A percentile compares a stretch with the other conserved stretches of the same genome.
Evolutionary conservation across 1,140 invertebrate genomes (phyloP).

Genomic region (Formica selysi): DNA sequence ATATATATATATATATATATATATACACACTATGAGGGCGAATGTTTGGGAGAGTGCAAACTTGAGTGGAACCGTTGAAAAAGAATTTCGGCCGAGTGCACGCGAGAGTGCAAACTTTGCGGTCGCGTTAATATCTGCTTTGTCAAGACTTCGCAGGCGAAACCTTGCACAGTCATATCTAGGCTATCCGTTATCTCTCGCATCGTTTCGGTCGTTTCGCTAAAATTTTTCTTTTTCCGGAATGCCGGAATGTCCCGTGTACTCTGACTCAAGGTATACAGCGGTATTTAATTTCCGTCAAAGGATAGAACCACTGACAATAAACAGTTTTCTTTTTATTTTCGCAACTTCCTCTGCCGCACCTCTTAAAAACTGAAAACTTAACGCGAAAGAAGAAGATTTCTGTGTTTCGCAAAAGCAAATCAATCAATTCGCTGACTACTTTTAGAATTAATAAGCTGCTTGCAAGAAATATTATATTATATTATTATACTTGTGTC

Average conservation of each 20-base stretch:
- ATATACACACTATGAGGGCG: not conserved
- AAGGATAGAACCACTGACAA: slow-evolving; percentile 28
- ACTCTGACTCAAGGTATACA: slow-evolving; percentile 49
- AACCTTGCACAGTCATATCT: slow-evolving; percentile 35
- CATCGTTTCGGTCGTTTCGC: slow-evolving; percentile 39
- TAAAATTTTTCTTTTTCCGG: slow-evolving; percentile 28
- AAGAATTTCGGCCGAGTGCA: slow-evolving; percentile 55
- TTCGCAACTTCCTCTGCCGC: slow-evolving; percentile 23
- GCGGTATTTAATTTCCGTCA: slow-evolving; percentile 47
- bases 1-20: not conserved
- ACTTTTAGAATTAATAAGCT: not conserved
- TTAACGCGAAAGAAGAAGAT: not conserved
- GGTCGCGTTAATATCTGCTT: slow-evolving; percentile 39
- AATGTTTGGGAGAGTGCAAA: slow-evolving; percentile 28
- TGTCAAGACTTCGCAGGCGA: slow-evolving; percentile 38
- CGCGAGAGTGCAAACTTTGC: slow-evolving; percentile 32
- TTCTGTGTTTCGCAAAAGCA: not conserved
- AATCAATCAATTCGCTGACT: not conserved
- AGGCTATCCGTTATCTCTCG: slow-evolving; percentile 60
- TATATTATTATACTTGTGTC: no score
- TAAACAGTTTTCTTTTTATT: slow-evolving; percentile 19
- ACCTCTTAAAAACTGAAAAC: not conserved
- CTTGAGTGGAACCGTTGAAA: slow-evolving; percentile 25
- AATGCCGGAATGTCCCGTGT: slow-evolving; percentile 40
- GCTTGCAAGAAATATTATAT: no score